Evolutionary conservation across 2,888 invertebrate genomes (phyloP), one percentile per base, ranked within the genome.

Genomic region (Conchocele bisecta): DNA sequence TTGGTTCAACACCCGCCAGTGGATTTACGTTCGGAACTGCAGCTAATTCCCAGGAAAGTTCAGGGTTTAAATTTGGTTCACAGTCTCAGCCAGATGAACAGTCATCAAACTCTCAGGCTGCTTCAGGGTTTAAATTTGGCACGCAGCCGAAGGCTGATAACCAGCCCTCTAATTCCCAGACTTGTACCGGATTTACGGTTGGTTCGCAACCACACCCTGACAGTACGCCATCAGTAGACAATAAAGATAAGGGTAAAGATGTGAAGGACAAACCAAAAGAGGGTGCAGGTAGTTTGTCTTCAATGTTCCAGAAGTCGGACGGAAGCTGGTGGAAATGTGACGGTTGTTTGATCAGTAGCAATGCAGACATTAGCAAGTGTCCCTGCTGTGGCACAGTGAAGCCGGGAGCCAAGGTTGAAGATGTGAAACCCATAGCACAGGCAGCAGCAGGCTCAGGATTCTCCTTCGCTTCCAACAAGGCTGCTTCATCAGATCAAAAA

Each of bases 271-370:
- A 53, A 7, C 50, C 33, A 48, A 29, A 29, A 28, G 15, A 39
- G 22, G 20, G 51, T 33, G 28, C 51, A 3, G 37, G 24, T 42
- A n/a, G n/a, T n/a, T n/a, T n/a, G n/a, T 33, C 35, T 7, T 35
- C 31, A 33, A 33, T 51, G 33, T 26, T 51, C 9, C 33, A 51
- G 6, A 51, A 2, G 17, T 20, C 31, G 22, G 7, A 9, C 5
- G 29, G 17, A 50, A 93, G 93, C 24, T 95, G n/a, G n/a, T n/a
- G 95, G 95, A 93, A 94, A 81, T 95, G 95, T 88, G 90, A 92
- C 0, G 91, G 90, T 26, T 95, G 95, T 86, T 91, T 93, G 89
- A 90, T 94, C 15, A 91, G 92, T 44, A 95, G 95, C 86, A 90
- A 92, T 6, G 75, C 69, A 6, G 66, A 66, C 22, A 60, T 63